Percentiles rank a stretch among this genome's conserved stretches.
Conservation (phyloP, 2,113 vertebrate species). For the Alethe castanea region DNA sequence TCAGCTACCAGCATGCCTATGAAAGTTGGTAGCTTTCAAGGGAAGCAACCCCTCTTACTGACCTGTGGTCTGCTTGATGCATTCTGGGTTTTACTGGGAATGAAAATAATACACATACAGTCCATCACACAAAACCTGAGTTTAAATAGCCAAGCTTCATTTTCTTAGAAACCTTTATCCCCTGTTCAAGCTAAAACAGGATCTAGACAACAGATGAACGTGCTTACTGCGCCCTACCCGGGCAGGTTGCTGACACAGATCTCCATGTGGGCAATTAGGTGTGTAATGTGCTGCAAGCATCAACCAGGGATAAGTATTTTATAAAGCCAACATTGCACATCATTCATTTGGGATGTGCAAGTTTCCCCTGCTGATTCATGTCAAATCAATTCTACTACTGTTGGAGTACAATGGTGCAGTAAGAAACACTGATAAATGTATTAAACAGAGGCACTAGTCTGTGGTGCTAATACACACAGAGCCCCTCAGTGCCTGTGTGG, state of each 20-base stretch:
- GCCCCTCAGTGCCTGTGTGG: background rate
- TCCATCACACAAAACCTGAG: background rate
- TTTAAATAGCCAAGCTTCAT: background rate
- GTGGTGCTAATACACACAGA: background rate
- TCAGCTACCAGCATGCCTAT: background rate
- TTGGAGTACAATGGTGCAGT: background rate
- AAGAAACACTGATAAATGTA: background rate
- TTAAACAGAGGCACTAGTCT: background rate
- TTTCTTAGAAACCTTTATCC: background rate
- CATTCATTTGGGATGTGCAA: background rate
- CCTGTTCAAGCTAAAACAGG: background rate
- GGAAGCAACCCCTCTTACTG: background rate
- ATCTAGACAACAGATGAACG: background rate
- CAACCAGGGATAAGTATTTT: background rate
- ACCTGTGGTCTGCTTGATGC: background rate
- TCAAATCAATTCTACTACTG: background rate
- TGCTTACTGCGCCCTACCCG: fast-evolving
- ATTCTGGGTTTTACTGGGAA: background rate
- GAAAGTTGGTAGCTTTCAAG: background rate
- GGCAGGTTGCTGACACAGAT: background rate
- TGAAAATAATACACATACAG: background rate
- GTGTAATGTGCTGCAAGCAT: background rate
- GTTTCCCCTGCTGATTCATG: background rate
- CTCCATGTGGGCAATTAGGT: background rate
- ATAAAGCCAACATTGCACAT: background rate